Conservation (phyloP, 1,140 invertebrate species). For the Tetramorium simillimum region DNA sequence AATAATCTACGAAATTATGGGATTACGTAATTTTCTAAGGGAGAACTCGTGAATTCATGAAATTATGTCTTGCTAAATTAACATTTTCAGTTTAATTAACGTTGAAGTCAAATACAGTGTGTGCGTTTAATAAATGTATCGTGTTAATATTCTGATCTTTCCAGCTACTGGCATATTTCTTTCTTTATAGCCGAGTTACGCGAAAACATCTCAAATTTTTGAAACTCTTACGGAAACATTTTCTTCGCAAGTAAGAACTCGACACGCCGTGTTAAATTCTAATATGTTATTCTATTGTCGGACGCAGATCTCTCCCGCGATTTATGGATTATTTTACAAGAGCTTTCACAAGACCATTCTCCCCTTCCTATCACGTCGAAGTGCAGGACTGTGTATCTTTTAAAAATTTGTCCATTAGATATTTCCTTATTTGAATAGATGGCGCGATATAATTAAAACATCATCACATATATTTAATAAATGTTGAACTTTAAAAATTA, state of each 20-base stretch:
- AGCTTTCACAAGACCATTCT: background rate
- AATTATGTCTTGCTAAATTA: background rate
- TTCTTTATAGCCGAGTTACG: background rate
- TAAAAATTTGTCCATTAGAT: background rate
- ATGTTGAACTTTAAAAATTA: background rate
- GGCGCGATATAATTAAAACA: background rate
- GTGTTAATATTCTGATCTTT: background rate
- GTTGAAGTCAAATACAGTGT: background rate
- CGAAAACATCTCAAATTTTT: background rate
- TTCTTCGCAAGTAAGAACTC: background rate
- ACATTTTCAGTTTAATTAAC: conserved; percentile 12
- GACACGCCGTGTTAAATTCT: background rate
- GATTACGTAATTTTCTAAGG: conserved; percentile 11
- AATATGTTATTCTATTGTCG: background rate
- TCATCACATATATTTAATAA: background rate
- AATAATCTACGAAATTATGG: conserved; percentile 22
- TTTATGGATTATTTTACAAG: background rate
- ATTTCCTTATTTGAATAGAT: background rate
- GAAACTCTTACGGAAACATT: background rate
- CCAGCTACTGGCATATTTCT: background rate
- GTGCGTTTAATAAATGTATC: background rate
- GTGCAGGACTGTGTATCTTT: background rate
- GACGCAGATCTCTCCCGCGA: background rate
- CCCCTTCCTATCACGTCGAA: background rate
- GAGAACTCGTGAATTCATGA: conserved; percentile 1